Percentiles rank a stretch among this genome's conserved stretches.
These are phyloP conservation scores for Choristoneura rosaceana DNA, from an alignment of 2,888 invertebrate species.

Conservation along the genomic window DNA sequence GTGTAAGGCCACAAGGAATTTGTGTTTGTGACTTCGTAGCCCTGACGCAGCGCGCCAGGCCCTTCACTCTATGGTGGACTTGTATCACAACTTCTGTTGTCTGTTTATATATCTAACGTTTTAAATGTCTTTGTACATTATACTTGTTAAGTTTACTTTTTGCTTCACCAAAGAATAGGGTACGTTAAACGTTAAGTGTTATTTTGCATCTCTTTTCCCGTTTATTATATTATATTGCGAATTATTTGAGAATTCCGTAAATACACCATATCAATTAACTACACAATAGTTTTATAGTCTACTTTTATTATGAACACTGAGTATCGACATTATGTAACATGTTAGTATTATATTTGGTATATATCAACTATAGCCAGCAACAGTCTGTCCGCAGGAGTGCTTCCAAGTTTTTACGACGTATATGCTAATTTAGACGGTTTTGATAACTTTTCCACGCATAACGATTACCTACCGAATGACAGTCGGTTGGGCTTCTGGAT, in stretches of 20 bases:
- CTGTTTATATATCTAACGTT: slow-evolving; percentile 37
- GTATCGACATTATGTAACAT: slow-evolving; percentile 37
- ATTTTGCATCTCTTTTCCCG: slow-evolving; percentile 22
- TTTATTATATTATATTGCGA: slow-evolving; percentile 24
- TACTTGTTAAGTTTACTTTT: slow-evolving; percentile 45
- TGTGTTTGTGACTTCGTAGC: slow-evolving; percentile 39
- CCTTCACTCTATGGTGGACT: slow-evolving; percentile 38
- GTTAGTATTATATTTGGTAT: slow-evolving; percentile 36
- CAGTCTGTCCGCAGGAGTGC: slow-evolving; percentile 84
- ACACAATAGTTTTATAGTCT: slow-evolving; percentile 20
- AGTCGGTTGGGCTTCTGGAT: slow-evolving; percentile 66
- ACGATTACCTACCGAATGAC: slow-evolving; percentile 55
- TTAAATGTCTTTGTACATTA: slow-evolving; percentile 29
- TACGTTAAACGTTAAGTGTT: slow-evolving; percentile 35
- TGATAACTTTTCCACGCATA: slow-evolving; percentile 66
- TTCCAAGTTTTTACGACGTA: slow-evolving; percentile 83
- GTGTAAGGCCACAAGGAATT: slow-evolving; percentile 60
- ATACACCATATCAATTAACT: slow-evolving; percentile 29
- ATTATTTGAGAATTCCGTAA: slow-evolving; percentile 25
- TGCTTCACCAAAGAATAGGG: slow-evolving; percentile 49
- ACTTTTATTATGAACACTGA: slow-evolving; percentile 25
- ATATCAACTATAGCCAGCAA: slow-evolving; percentile 66
- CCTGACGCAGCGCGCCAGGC: slow-evolving; percentile 40
- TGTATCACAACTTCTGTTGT: slow-evolving; percentile 39
- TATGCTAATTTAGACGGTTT: slow-evolving; percentile 76